A percentile compares a stretch with the other conserved stretches of the same genome.
Conservation (phyloP, 2,888 invertebrate genomes). For the Trachelus stipa region DNA sequence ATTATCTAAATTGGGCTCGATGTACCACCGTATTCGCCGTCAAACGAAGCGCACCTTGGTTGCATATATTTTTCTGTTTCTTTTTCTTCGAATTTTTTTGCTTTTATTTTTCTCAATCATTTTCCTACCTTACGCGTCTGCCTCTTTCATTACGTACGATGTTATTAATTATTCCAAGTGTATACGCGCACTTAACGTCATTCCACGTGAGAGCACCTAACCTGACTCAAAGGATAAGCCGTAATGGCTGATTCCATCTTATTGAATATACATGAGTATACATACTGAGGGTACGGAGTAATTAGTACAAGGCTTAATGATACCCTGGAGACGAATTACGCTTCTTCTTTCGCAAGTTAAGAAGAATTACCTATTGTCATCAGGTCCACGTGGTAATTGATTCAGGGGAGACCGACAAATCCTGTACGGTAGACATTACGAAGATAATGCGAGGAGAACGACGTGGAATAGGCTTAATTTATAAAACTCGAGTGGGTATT, state of each 20-base stretch:
- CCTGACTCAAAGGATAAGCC: background rate
- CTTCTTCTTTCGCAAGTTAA: background rate
- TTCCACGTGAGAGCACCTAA: background rate
- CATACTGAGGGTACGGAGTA: background rate
- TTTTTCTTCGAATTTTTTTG: background rate
- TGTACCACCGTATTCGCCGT: background rate
- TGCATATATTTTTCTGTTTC: background rate
- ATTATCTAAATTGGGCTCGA: conserved; percentile 50
- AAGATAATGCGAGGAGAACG: background rate
- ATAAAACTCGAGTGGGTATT: conserved; percentile 57
- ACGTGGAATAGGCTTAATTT: conserved; percentile 44
- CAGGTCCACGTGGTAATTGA: background rate
- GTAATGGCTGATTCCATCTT: background rate
- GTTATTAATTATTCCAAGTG: background rate
- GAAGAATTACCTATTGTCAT: background rate
- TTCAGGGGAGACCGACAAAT: background rate
- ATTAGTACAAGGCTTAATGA: background rate
- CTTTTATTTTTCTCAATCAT: background rate
- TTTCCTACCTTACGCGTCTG: background rate
- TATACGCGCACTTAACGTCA: background rate
- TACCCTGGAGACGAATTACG: background rate
- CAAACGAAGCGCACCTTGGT: background rate
- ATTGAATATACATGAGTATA: background rate
- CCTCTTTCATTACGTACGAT: background rate
- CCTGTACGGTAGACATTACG: background rate